A percentile compares a stretch with the other conserved stretches of the same genome.
phyloP scores from a whole-genome alignment of 2,113 vertebrate genomes.

The Etia nguti region DNA sequence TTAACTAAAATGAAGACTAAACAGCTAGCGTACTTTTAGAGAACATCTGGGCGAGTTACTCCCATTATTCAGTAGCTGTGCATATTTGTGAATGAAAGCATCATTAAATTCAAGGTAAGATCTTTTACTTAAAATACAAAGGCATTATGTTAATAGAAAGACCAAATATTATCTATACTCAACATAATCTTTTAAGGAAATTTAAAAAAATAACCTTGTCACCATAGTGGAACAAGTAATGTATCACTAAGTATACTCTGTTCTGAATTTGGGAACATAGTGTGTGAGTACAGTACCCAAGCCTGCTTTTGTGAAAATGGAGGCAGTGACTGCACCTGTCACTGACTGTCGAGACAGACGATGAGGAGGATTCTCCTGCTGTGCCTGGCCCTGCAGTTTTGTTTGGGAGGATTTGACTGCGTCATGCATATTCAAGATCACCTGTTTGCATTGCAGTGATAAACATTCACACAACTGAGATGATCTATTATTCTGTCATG shows the following conservation, averaged over 20 bases:
- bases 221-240: neutral
- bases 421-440: constrained; percentile 34
- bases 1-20: neutral
- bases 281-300: neutral
- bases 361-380: neutral
- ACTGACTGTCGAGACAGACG: neutral
- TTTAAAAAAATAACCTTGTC: neutral
- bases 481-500: neutral
- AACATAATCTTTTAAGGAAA: neutral
- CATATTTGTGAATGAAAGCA: neutral
- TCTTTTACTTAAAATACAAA: neutral
- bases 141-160: neutral
- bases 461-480: neutral
- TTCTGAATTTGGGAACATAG: neutral
- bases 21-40: neutral
- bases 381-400: neutral
- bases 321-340: neutral
- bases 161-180: neutral
- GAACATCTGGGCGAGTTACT: neutral
- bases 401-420: neutral
- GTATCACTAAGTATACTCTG: neutral
- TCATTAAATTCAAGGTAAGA: neutral
- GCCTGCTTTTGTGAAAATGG: neutral
- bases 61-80: neutral
- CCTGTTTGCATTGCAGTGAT: constrained; percentile 1